These are phyloP conservation scores for Psophia crepitans DNA, from an alignment of 2,113 vertebrate species.

Conservation along the genomic window DNA sequence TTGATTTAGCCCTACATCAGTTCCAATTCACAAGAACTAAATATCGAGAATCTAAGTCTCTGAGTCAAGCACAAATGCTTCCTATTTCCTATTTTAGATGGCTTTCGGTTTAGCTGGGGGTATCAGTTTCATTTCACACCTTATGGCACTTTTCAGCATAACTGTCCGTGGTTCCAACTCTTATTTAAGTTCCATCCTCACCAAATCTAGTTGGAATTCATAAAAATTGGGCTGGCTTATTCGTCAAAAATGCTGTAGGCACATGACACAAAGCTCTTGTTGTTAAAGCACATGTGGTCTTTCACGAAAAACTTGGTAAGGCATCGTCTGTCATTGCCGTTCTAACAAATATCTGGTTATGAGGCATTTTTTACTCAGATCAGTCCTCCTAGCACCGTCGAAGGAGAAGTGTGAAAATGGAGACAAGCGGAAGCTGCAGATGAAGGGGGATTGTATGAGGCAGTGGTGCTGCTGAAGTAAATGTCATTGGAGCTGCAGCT, in stretches of 20 bases:
- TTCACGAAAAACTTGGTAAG: background rate
- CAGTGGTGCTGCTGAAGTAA: background rate
- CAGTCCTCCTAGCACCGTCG: background rate
- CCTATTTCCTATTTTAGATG: background rate
- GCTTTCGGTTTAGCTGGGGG: background rate
- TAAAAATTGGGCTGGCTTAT: background rate
- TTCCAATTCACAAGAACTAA: background rate
- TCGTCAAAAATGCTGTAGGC: background rate
- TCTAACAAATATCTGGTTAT: background rate
- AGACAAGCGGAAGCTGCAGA: background rate
- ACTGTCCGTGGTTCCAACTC: background rate
- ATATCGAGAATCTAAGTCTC: background rate
- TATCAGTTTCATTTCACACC: constrained; percentile 2
- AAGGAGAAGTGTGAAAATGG: background rate
- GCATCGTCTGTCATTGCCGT: background rate
- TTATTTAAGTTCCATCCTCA: background rate
- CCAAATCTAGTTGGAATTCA: background rate
- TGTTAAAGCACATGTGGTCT: background rate
- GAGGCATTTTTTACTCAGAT: background rate
- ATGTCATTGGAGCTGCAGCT: background rate
- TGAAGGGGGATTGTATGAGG: background rate
- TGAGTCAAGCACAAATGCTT: background rate
- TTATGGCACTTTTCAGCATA: background rate
- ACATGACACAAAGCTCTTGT: background rate
- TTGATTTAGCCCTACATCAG: background rate